These are phyloP conservation scores for Drosophila limbata DNA, from an alignment of 2,888 invertebrate species.

Conservation along the genomic window DNA sequence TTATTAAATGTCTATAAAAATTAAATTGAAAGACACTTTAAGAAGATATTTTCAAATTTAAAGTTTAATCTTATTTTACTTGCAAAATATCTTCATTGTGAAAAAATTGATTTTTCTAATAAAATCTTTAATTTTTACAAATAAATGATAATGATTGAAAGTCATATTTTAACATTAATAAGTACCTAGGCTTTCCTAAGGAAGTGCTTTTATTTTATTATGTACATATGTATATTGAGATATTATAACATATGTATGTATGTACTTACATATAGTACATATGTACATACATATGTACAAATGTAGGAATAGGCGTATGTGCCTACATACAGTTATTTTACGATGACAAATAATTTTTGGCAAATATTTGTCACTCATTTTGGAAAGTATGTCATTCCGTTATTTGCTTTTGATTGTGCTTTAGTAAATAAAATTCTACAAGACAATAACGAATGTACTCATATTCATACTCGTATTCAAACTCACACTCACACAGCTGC, in stretches of 20 bases:
- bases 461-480: neutral
- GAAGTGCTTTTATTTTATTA: neutral
- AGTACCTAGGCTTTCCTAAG: neutral
- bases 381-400: slow-evolving; percentile 55
- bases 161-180: too few species aligned
- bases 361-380: slow-evolving; percentile 59
- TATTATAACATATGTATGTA: neutral
- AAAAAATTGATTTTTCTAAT: too few species aligned
- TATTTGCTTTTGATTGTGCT: slow-evolving; percentile 56
- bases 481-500: neutral
- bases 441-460: slow-evolving; percentile 30
- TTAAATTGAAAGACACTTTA: neutral
- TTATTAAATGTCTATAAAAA: neutral
- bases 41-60: neutral
- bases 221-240: neutral
- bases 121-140: too few species aligned
- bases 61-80: neutral
- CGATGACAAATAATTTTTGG: slow-evolving; percentile 41
- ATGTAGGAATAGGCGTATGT: neutral
- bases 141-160: too few species aligned
- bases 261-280: slow-evolving; percentile 1
- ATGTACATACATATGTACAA: neutral
- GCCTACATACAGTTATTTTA: slow-evolving; percentile 12
- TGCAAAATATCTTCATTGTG: too few species aligned
- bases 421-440: slow-evolving; percentile 29